A percentile compares a stretch with the other conserved stretches of the same genome.
Conservation (phyloP, 2,113 vertebrate genomes). For the Antigone vipio region DNA sequence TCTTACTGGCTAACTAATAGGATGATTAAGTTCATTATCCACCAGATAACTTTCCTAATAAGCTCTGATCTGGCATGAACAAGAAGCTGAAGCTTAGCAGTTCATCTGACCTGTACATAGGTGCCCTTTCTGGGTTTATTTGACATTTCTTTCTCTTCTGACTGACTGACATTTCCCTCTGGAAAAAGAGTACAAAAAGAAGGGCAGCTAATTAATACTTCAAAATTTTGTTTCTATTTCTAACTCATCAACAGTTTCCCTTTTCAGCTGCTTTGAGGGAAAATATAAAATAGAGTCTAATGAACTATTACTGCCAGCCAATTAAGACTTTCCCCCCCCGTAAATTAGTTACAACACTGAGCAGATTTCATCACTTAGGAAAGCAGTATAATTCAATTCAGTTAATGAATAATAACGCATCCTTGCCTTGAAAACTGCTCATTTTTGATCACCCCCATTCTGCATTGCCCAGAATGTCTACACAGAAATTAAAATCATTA, state of each 20-base stretch:
- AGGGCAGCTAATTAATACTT: slow-evolving; percentile 56
- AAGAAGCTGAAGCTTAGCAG: not conserved
- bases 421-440: not conserved
- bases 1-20: not conserved
- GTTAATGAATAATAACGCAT: not conserved
- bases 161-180: not conserved
- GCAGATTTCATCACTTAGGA: not conserved
- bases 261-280: slow-evolving; percentile 3
- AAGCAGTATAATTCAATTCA: not conserved
- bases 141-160: slow-evolving; percentile 12
- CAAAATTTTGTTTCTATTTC: slow-evolving; percentile 28
- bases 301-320: not conserved
- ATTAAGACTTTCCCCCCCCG: not conserved
- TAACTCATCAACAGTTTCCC: not conserved
- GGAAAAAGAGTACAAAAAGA: slow-evolving; percentile 32
- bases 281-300: not conserved
- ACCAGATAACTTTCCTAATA: not conserved
- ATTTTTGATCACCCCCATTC: not conserved
- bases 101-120: not conserved
- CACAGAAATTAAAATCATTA: not conserved
- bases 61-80: not conserved
- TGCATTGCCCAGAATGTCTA: not conserved
- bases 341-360: not conserved
- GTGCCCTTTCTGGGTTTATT: slow-evolving; percentile 11
- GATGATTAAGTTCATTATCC: not conserved